Base-by-base conservation (phyloP, 2,113 vertebrate genomes). In the Corythornis vintsioides region DNA sequence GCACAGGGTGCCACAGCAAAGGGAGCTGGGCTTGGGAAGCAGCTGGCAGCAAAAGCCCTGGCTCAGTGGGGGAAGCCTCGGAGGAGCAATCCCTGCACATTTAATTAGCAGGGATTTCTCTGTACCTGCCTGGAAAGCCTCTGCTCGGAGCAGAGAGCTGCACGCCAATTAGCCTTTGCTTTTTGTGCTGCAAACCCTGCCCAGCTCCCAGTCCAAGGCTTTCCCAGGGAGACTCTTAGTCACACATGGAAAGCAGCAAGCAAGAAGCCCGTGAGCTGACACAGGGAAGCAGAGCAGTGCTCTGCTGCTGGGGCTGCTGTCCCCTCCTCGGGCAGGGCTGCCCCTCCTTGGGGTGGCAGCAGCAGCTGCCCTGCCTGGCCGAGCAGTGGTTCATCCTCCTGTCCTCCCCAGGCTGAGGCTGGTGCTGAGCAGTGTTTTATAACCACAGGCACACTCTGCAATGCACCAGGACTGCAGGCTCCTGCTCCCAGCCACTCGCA, bases 361-460 rank as follows among this genome's bases (percentile, higher is more conserved):
- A 21, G 56, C 11, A 59, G 69, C 11, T 9, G 18, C 22, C 29
- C 9, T 5, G 26, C 63, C 50, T 18, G 13, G 7, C 71, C 29
- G 64, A 69, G 61, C 75, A n/a, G 42, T 5, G 2, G 48, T 20
- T 71, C 50, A 33, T 13, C 50, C 63, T 48, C 56, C 28, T 2
- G 9, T 19, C 59, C 1, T 2, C 14, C 42, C 40, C 79, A 38
- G 33, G 6, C 4, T 0, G 0, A 47, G 40, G 3, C 29, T 70
- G 66, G 80, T 79, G 88, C 83, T 12, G 63, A 55, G 77, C 33
- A 57, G 47, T 3, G 11, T 92, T 79, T 88, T 56, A 71, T 57
- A 89, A 59, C 29, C 76, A 35, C 31, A 0, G 1, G 45, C 16
- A 3, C 40, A 29, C 52, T 52, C 71, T 21, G 82, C 85, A 85